Base-by-base conservation (phyloP, 2,888 invertebrate species). In the Barypeithes pellucidus region DNA sequence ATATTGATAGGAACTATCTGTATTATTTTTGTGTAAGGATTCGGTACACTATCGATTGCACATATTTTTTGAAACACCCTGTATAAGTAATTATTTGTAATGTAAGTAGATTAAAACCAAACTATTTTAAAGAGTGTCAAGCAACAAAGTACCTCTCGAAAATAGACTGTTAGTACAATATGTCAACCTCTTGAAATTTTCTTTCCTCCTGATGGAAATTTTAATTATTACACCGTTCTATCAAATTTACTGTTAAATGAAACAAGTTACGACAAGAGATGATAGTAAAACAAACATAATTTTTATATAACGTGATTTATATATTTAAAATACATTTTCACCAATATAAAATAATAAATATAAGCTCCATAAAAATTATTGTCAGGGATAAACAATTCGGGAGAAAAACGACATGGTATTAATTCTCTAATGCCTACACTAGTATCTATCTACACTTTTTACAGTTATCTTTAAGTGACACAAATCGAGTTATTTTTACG, bases 321-420 rank as follows among this genome's bases (percentile, higher is more conserved):
- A 39, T 60, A 68, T 68, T 60, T 68, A 47, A 52, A 54, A 54
- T 63, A 50, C 36, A 12, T 20, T 36, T 45, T n/a, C 52, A 65
- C 52, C 16, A 20, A 54, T 66, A 66, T 20, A 52, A 54, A 68
- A 67, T 63, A 63, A 70, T 47, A 29, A 29, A 9, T 29, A 59
- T 29, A 65, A 45, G 57, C 33, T 57, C 39, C 14, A 59, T 45
- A 60, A 73, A 66, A 65, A 73, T 73, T 73, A 73, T 73, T 73
- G 73, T 73, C 73, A 52, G 45, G 65, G 63, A 11, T 39, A 54
- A 61, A 57, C 24, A 68, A 73, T 67, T 73, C 72, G 72, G 54
- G 67, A 39, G 45, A 39, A 62, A 22, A 36, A 50, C 20, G 36
- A n/a, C 50, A 36, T 52, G 20, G 16, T 20, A 66, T 52, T 39